These are phyloP conservation scores for Bubo scandiacus DNA, from an alignment of 2,113 vertebrate genomes.

Conservation along the genomic window DNA sequence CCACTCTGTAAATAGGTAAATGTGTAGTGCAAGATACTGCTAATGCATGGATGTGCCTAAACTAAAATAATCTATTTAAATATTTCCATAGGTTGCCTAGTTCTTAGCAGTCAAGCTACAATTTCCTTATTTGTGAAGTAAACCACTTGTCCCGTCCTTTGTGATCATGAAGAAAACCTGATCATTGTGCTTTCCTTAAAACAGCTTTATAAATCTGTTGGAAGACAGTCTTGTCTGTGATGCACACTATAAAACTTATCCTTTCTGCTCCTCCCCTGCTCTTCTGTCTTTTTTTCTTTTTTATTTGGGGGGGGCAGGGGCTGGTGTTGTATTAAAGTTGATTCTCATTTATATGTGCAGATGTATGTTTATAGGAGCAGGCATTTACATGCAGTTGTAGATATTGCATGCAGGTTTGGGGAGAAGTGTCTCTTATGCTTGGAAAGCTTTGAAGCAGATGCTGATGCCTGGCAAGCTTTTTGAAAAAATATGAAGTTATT, in stretches of 20 bases:
- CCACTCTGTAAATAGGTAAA: not conserved
- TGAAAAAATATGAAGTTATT: not conserved
- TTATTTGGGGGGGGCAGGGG: too few species aligned
- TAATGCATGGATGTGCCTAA: not conserved
- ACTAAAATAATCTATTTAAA: not conserved
- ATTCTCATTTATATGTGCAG: not conserved
- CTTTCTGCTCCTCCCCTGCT: not conserved
- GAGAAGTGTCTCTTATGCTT: not conserved
- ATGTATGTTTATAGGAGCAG: not conserved
- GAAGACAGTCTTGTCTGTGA: not conserved
- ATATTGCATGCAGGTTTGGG: not conserved
- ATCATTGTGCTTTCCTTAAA: not conserved
- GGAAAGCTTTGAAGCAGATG: not conserved
- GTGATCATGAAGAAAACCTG: not conserved
- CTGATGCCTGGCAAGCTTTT: not conserved
- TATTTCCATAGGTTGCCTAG: not conserved
- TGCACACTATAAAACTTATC: fast-evolving
- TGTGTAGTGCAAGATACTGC: not conserved
- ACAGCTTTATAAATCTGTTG: not conserved
- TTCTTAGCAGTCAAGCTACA: not conserved
- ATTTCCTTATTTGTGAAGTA: not conserved
- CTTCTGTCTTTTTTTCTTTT: not conserved
- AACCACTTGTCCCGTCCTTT: not conserved
- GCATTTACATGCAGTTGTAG: not conserved
- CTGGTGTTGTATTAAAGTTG: not conserved